Percentiles rank a stretch among this genome's conserved stretches.
phyloP scores from a whole-genome alignment of 2,888 invertebrate genomes.

The Barypeithes pellucidus region DNA sequence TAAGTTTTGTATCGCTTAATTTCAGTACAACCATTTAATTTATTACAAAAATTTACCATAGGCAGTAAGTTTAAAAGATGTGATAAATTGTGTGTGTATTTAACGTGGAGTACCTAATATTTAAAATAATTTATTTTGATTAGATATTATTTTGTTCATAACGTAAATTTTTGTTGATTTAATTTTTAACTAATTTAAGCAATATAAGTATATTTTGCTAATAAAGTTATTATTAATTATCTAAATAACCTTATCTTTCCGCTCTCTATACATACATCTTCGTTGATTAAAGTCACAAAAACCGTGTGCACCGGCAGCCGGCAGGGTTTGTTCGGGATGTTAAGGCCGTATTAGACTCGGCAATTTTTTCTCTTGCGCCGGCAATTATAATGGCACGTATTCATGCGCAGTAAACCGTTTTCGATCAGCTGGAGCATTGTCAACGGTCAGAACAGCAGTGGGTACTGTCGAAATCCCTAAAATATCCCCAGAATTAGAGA shows the following conservation, averaged over 20 bases:
- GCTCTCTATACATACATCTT: too few species aligned
- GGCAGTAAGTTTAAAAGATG: not conserved
- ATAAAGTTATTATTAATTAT: not conserved
- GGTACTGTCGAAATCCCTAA: too few species aligned
- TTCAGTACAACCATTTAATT: not conserved
- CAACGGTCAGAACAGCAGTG: too few species aligned
- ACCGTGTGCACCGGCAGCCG: too few species aligned
- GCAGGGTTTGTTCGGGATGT: too few species aligned
- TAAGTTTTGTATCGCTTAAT: not conserved
- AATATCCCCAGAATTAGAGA: too few species aligned
- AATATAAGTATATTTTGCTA: slow-evolving; percentile 24
- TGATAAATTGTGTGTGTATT: slow-evolving; percentile 16
- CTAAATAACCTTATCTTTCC: not conserved
- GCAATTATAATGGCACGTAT: too few species aligned
- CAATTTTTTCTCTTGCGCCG: too few species aligned
- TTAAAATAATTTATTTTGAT: slow-evolving; percentile 10
- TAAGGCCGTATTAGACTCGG: too few species aligned
- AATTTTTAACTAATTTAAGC: slow-evolving; percentile 1
- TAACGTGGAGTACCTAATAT: slow-evolving; percentile 5
- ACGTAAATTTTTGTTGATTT: not conserved
- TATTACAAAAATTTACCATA: slow-evolving; percentile 6
- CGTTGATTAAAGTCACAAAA: too few species aligned
- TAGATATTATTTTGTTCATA: slow-evolving; percentile 6
- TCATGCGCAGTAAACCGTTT: too few species aligned
- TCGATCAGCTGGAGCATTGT: too few species aligned